Base-by-base conservation (phyloP, 2,888 invertebrate genomes). In the Caenorhabditis wallacei region DNA sequence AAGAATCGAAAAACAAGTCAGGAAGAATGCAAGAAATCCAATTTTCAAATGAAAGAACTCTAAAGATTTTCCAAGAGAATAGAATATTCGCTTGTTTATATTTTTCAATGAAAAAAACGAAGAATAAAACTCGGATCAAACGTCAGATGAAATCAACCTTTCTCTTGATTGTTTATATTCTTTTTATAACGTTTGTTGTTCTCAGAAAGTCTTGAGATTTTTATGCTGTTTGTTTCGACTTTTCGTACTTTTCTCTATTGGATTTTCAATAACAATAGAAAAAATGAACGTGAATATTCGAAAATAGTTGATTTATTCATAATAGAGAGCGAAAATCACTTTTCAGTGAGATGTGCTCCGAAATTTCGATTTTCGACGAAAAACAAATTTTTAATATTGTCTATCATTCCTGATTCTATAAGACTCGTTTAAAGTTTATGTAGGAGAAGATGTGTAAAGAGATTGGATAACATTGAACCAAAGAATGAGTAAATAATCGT, bases 51-150 rank as follows among this genome's bases (percentile, higher is more conserved):
- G 40, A 16, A 40, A 4, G 40, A 11, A 40, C n/a, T 48, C 46
- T 13, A 8, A 43, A 13, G 10, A 18, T 48, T 48, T 18, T 18
- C 46, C 46, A 18, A 48, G 46, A 48, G 18, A 48, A 48, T 48
- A 18, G 3, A 48, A 43, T 43, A n/a, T 43, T 43, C 30, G 16
- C 43, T 48, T 48, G 18, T 48, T n/a, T 57, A 18, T 57, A 30
- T 57, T 18, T 35, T 35, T 18, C 46, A 18, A 48, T n/a, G 46
- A 13, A 24, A 30, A 70, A 57, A 40, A 30, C n/a, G n/a, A n/a
- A n/a, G n/a, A n/a, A n/a, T n/a, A n/a, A n/a, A n/a, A n/a, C n/a
- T 5, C 30, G 16, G 70, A 70, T 70, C 57, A 70, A 70, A 46
- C 18, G 48, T 18, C 46, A 57, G 57, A 48, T 57, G 57, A 56